Evolutionary conservation across 2,113 vertebrate genomes (phyloP).

Genomic region (Alligator mississippiensis): DNA sequence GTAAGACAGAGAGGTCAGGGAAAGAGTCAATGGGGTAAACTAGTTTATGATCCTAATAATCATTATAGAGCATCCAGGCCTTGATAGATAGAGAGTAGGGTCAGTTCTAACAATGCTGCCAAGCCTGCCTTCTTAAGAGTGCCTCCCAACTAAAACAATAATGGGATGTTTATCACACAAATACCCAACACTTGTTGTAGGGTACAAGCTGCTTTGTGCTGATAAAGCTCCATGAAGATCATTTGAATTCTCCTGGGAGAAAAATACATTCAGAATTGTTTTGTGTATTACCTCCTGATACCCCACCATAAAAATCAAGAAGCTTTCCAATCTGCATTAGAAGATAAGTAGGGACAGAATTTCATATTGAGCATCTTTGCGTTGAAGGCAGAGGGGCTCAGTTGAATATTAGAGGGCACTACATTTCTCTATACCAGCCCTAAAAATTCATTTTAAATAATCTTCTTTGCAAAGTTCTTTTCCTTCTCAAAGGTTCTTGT

Average conservation of each 20-base stretch:
- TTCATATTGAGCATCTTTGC: background rate
- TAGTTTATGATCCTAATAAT: background rate
- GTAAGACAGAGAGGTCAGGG: background rate
- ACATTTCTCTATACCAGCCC: background rate
- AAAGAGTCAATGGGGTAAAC: background rate
- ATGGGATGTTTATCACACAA: background rate
- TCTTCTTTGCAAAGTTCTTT: background rate
- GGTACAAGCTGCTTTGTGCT: background rate
- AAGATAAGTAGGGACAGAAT: background rate
- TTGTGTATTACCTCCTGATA: background rate
- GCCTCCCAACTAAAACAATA: background rate
- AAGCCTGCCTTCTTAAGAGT: fast-evolving
- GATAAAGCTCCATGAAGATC: background rate
- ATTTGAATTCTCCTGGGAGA: background rate
- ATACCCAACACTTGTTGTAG: background rate
- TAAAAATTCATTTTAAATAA: background rate
- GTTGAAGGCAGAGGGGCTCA: background rate
- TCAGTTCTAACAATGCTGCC: background rate
- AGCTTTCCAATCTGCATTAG: background rate
- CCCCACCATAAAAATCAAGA: background rate
- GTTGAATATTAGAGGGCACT: background rate
- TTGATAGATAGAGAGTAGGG: background rate
- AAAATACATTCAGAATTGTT: background rate
- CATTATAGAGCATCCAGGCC: background rate
- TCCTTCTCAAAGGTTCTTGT: background rate